Evolutionary conservation across 2,113 vertebrate genomes (phyloP), one percentile per base, ranked within the genome.

Genomic region (Dissostichus mawsoni): DNA sequence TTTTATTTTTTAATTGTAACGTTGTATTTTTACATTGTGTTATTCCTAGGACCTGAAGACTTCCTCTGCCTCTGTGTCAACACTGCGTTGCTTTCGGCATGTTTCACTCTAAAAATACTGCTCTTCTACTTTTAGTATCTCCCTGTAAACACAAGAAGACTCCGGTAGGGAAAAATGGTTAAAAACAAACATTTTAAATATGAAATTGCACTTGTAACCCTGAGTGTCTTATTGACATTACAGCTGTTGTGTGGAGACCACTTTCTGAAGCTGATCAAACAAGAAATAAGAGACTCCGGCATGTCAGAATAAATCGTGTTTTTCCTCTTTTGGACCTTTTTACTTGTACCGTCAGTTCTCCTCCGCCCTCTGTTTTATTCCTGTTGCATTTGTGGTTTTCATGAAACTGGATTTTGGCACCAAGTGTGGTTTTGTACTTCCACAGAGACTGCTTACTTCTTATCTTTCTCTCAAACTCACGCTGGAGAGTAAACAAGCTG

Each of bases 341-440:
- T 8, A 9, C 47, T 23, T 16, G 36, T 66, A 14, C 5, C 41
- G 47, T 11, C 23, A 8, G 36, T 78, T 64, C 33, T 48, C 13
- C n/a, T 11, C 41, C 7, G 3, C 93, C 94, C 94, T 94, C 95
- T 94, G 93, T 94, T 95, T 95, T 95, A 84, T 94, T 95, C 92
- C 92, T 97, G 44, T 59, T 97, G 96, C 96, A 95, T 95, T 96
- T 96, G 96, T 95, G 95, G 95, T 96, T 97, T 96, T 90, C 92
- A 5, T 70, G 92, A 29, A 29, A 96, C 94, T 95, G 94, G 94
- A 95, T 95, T 92, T 94, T 88, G 94, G 95, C 95, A 96, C 95
- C 94, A 90, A 67, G 76, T 78, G 8, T 16, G 91, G 11, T 91
- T 95, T 95, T 74, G 59, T 78, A 92, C 96, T 96, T 95, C 96